Base-by-base conservation (phyloP, 2,113 vertebrate genomes). In the Petroica traversi region DNA sequence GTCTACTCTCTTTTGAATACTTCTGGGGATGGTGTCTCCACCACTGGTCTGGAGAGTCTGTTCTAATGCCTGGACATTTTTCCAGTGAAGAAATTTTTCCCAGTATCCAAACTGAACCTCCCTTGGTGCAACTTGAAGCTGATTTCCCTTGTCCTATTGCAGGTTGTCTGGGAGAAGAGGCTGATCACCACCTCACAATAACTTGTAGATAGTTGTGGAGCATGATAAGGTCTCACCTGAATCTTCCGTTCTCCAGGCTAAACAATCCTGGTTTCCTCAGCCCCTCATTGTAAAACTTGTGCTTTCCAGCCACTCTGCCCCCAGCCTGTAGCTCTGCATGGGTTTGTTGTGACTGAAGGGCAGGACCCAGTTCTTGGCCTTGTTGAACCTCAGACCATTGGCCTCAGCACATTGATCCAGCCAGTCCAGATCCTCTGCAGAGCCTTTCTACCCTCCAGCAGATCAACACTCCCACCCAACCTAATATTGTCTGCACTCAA, bases 141-240 rank as follows among this genome's bases (percentile, higher is more conserved):
- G 0, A 61, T 61, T 86, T 61, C 28, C 46, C 15, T 19, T 46
- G 46, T 61, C 12, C 10, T 38, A 6, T n/a, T 69, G 14, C 28
- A 61, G 40, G 55, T 9, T 69, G 46, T 46, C 36, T 51, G 40
- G 8, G 28, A 69, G 11, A 77, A 33, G n/a, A 46, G 24, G 10
- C 8, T n/a, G 25, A 19, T 45, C 14, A 10, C 22, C 33, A 61
- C 19, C 54, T 36, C 24, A 14, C 23, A 69, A 68, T 15, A 25
- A 54, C 19, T 29, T 61, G 10, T 14, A 52, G 51, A 16, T 9
- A 31, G 15, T 8, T 86, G 33, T 33, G 10, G 38, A 31, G 29
- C 0, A 0, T 38, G 11, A n/a, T 24, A 54, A 38, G 1, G 5
- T 54, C 38, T 45, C 19, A 52, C 10, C n/a, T 61, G 46, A 54